Percentiles rank a stretch among this genome's conserved stretches.
Conservation (phyloP, 2,888 invertebrate genomes). For the Pristionchus entomophagus region DNA sequence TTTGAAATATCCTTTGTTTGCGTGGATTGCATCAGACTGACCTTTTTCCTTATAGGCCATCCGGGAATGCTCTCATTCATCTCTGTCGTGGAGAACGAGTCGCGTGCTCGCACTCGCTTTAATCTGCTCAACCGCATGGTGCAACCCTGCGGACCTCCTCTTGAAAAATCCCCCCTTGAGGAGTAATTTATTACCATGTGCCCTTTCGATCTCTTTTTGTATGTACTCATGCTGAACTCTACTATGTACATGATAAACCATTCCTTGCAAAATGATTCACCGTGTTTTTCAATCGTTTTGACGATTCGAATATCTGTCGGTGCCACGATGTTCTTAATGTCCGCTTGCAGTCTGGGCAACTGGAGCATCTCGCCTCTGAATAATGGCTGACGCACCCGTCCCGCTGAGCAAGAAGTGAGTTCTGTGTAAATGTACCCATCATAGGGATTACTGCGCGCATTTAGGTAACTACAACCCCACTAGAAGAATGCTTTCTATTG, state of each 20-base stretch:
- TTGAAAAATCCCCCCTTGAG: conserved; percentile 81
- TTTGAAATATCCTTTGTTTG: background rate
- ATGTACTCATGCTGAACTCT: conserved; percentile 20
- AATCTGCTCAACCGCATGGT: conserved; percentile 98
- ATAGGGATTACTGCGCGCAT: conserved; percentile 43
- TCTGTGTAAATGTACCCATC: background rate
- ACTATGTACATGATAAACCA: conserved; percentile 36
- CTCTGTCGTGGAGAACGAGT: conserved; percentile 95
- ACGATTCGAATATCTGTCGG: background rate
- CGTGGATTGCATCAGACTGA: background rate
- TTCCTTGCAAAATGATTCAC: background rate
- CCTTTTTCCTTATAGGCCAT: conserved; percentile 95
- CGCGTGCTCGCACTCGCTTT: conserved; percentile 90
- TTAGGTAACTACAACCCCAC: conserved; percentile 33
- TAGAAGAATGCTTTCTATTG: conserved; percentile 39
- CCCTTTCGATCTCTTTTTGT: background rate
- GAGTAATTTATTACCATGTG: conserved; percentile 52
- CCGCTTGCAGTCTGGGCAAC: conserved; percentile 42
- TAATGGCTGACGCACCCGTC: conserved; percentile 42
- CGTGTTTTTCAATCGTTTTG: background rate
- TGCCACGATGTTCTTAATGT: background rate
- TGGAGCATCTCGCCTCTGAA: conserved; percentile 33
- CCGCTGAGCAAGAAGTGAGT: conserved; percentile 54
- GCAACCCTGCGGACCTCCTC: conserved; percentile 98
- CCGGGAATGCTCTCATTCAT: conserved; percentile 94